Conservation (phyloP, 2,113 vertebrate genomes). For the Thermophis baileyi region DNA sequence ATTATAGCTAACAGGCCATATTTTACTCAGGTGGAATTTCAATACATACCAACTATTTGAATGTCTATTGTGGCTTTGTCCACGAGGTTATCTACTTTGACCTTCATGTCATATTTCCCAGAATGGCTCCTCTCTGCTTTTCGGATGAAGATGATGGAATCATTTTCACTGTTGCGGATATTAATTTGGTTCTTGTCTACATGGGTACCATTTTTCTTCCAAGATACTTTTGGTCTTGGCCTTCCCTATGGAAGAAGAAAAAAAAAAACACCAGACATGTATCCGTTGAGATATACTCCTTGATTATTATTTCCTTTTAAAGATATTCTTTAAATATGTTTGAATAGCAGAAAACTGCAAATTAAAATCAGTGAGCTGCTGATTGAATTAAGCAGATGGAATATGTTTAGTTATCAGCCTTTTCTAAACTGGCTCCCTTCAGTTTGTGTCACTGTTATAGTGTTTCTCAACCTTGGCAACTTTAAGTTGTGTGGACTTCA, state of each 20-base stretch:
- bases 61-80: slow-evolving; percentile 88
- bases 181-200: slow-evolving; percentile 88
- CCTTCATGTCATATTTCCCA: slow-evolving; percentile 88
- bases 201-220: slow-evolving; percentile 85
- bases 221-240: slow-evolving; percentile 88
- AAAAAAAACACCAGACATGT: neutral
- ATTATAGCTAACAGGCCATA: neutral
- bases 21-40: neutral
- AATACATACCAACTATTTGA: slow-evolving; percentile 88
- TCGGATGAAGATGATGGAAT: slow-evolving; percentile 96
- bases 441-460: neutral
- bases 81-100: slow-evolving; percentile 87
- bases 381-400: neutral
- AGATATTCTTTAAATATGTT: neutral
- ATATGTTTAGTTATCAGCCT: neutral
- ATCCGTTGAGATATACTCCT: neutral
- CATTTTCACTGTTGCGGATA: slow-evolving; percentile 92
- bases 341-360: neutral
- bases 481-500: neutral
- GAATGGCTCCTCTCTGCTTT: slow-evolving; percentile 93
- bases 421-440: neutral
- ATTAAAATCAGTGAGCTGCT: neutral
- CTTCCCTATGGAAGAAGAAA: slow-evolving; percentile 75
- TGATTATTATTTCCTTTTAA: neutral
- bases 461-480: neutral